Percentiles rank a stretch among this genome's conserved stretches.
These are phyloP conservation scores for Eupristina koningsbergeri DNA, from an alignment of 1,140 invertebrate species.

Conservation along the genomic window DNA sequence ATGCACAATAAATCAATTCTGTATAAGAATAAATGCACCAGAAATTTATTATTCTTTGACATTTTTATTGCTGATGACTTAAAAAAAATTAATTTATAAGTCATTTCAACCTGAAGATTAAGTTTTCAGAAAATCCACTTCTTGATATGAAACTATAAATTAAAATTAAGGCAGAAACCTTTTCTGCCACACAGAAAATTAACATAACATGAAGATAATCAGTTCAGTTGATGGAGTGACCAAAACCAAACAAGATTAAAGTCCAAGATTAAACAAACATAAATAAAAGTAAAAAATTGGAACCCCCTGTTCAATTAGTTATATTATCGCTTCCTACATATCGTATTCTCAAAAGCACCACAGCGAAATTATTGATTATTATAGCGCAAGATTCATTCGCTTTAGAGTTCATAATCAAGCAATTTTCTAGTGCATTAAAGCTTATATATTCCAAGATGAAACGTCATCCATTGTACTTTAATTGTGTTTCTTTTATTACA, in stretches of 20 bases:
- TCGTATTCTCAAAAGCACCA: neutral
- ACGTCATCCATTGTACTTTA: neutral
- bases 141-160: neutral
- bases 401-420: neutral
- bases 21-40: neutral
- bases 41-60: neutral
- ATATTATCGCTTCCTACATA: neutral
- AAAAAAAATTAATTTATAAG: neutral
- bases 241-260: conserved; percentile 20
- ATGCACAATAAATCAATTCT: neutral
- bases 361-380: neutral
- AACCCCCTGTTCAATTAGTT: neutral
- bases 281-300: neutral
- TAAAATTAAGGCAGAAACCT: neutral
- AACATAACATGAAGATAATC: conserved; percentile 38
- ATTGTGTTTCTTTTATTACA: neutral
- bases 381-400: neutral
- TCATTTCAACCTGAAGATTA: neutral
- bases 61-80: neutral
- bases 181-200: neutral
- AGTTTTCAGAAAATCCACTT: neutral
- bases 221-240: neutral
- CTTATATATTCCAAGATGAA: neutral
- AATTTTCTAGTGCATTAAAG: neutral
- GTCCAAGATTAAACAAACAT: conserved; percentile 6